Percentiles rank a stretch among this genome's conserved stretches.
Evolutionary conservation across 2,113 vertebrate species (phyloP).

Genomic region (Ictalurus punctatus): DNA sequence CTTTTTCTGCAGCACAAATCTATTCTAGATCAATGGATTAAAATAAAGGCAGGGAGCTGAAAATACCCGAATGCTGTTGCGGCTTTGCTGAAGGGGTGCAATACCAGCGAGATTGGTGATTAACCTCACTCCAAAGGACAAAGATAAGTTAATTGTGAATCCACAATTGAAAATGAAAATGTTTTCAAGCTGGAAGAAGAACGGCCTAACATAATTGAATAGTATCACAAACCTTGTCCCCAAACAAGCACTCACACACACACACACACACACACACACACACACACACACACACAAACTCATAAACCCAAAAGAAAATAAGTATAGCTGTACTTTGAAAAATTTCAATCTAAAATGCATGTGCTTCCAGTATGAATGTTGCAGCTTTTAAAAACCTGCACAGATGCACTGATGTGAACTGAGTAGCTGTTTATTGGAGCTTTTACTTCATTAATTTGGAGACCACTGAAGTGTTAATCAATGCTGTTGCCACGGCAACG

Average conservation of each 20-base stretch:
- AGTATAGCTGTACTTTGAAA: background rate
- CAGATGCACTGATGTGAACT: conserved; percentile 72
- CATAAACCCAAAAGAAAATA: conserved; percentile 42
- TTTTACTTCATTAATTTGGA: conserved; percentile 71
- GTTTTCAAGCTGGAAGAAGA: conserved; percentile 24
- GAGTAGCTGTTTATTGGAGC: conserved; percentile 77
- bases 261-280: conserved; percentile 44
- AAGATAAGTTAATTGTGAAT: conserved; percentile 80
- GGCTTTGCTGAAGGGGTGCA: conserved; percentile 14
- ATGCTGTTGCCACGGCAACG: conserved; percentile 81
- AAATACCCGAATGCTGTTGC: conserved; percentile 24
- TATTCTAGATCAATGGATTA: conserved; percentile 42
- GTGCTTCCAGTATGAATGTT: conserved; percentile 63
- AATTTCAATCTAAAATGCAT: conserved; percentile 26
- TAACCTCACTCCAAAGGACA: conserved; percentile 70
- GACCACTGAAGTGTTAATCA: conserved; percentile 74
- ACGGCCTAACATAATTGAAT: conserved; percentile 71
- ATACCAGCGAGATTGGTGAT: conserved; percentile 35
- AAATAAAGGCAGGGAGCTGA: conserved; percentile 35
- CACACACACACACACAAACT: background rate
- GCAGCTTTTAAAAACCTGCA: conserved; percentile 73
- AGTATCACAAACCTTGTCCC: conserved; percentile 74
- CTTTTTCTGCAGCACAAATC: conserved; percentile 37
- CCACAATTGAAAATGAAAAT: conserved; percentile 61
- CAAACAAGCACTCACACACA: conserved; percentile 53